Base-by-base conservation (phyloP, 1,140 invertebrate genomes). In the Pissodes strobi region DNA sequence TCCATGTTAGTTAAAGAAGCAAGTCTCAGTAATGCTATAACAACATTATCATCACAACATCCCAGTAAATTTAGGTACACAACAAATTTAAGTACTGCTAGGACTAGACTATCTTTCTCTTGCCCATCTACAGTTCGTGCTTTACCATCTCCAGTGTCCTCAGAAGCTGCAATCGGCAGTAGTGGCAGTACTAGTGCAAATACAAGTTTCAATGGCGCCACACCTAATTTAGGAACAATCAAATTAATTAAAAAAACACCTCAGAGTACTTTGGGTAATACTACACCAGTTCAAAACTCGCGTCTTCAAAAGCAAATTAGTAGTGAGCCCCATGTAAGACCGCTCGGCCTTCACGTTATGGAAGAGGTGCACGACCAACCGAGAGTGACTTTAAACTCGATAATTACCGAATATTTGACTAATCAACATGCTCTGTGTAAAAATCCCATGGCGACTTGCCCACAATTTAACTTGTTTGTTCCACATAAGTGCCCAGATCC, bases 391-490 rank as follows among this genome's bases (percentile, higher is more conserved):
- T 81, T 98, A 17, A 91, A 97, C 77, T 90, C 91, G 21, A 98
- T 98, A 76, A 93, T 98, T 34, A 97, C 92, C 0, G 94, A 96
- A 79, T 98, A 97, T 81, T 83, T 98, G 34, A 91, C 93, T 38
- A 96, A 97, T 81, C 96, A 99, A 78, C 93, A 95, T 79, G 89
- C 92, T n/a, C 79, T 94, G 2, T 95, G 93, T 81, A 93, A 93
- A 83, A 94, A 94, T 80, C 92, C 92, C 2, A 93, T 94, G 84
- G 90, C 90, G 19, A 94, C 91, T 0, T 94, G 92, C 79, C 92
- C 93, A 9, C 90, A 93, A 75, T 95, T 95, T 72, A 93, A 94
- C 80, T 81, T 95, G 23, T 91, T 93, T 68, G 84, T 89, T 86
- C 94, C 94, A 2, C 95, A 98, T 78, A 91, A 94, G 76, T 98